A percentile compares a stretch with the other conserved stretches of the same genome.
These are phyloP conservation scores for Cephus rjabovi DNA, from an alignment of 2,888 invertebrate genomes.

Conservation along the genomic window DNA sequence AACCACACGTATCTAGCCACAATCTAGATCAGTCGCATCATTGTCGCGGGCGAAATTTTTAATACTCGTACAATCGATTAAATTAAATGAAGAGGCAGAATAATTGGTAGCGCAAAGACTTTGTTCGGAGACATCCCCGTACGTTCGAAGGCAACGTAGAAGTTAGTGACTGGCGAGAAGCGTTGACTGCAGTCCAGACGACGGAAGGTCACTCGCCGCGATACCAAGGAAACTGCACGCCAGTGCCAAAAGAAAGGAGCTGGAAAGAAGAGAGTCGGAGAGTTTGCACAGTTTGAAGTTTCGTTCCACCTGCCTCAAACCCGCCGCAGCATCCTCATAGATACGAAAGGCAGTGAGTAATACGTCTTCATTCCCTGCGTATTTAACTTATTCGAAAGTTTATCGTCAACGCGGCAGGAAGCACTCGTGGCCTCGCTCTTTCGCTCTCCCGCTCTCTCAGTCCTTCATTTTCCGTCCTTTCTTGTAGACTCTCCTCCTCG, in stretches of 20 bases:
- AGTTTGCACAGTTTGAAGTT: constrained; percentile 7
- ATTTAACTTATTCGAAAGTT: constrained; percentile 63
- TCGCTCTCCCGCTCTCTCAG: background rate
- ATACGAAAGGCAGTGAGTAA: constrained; percentile 39
- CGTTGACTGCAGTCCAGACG: background rate
- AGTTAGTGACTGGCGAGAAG: too few relatives aligned
- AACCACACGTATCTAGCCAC: too few relatives aligned
- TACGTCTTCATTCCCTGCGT: constrained; percentile 55
- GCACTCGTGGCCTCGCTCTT: constrained; percentile 30
- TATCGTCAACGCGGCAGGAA: constrained; percentile 58
- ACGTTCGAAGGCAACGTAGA: background rate
- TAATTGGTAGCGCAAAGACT: too few relatives aligned
- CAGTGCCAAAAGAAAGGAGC: background rate
- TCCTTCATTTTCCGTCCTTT: constrained; percentile 13
- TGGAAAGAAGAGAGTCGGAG: constrained; percentile 7
- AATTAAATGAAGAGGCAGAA: too few relatives aligned
- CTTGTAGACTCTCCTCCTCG: too few relatives aligned
- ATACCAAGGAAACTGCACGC: background rate
- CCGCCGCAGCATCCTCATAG: constrained; percentile 12
- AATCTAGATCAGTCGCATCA: too few relatives aligned
- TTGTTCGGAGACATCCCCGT: background rate
- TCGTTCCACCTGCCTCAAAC: background rate
- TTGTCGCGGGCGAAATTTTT: too few relatives aligned
- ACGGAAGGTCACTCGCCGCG: background rate
- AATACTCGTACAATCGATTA: too few relatives aligned